Conservation (phyloP, 30 jellyfish, hydroid and myxozoan genomes). For the Aurelia aurita complex sp. Pacific region DNA sequence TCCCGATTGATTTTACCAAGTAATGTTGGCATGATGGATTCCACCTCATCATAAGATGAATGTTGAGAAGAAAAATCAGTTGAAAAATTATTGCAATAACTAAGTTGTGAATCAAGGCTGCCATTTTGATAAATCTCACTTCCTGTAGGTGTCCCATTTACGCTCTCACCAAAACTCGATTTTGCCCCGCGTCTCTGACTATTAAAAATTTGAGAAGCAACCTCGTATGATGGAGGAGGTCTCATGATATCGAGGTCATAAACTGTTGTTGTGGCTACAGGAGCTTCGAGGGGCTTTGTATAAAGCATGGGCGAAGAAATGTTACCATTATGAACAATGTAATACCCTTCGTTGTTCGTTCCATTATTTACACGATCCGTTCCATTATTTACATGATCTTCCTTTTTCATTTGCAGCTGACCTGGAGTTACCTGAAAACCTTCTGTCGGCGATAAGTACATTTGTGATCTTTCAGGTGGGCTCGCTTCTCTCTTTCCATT, state of each 20-base stretch:
- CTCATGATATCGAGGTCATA: slow-evolving; percentile 45
- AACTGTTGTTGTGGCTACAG: neutral
- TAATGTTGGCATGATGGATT: slow-evolving; percentile 15
- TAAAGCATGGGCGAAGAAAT: neutral
- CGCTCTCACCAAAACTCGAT: neutral
- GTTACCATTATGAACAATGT: neutral
- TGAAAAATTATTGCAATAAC: neutral
- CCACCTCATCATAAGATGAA: slow-evolving; percentile 61
- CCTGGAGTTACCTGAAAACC: too few relatives aligned
- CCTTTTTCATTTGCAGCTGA: too few relatives aligned
- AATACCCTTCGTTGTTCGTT: neutral
- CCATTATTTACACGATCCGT: neutral
- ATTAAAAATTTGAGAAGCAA: slow-evolving; percentile 54
- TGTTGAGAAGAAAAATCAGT: slow-evolving; percentile 38
- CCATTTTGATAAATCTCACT: slow-evolving; percentile 10
- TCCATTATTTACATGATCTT: neutral
- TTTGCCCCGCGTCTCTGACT: slow-evolving; percentile 48
- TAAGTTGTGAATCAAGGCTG: slow-evolving; percentile 1
- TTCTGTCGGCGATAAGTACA: too few relatives aligned
- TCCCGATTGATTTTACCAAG: slow-evolving; percentile 38
- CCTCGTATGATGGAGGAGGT: slow-evolving; percentile 66
- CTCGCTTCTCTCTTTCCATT: too few relatives aligned
- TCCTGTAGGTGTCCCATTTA: neutral
- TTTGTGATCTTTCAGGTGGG: too few relatives aligned
- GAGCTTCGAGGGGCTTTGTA: neutral